These are phyloP conservation scores for Cryptomyrus ogoouensis DNA, from an alignment of 2,113 vertebrate genomes.

Conservation along the genomic window DNA sequence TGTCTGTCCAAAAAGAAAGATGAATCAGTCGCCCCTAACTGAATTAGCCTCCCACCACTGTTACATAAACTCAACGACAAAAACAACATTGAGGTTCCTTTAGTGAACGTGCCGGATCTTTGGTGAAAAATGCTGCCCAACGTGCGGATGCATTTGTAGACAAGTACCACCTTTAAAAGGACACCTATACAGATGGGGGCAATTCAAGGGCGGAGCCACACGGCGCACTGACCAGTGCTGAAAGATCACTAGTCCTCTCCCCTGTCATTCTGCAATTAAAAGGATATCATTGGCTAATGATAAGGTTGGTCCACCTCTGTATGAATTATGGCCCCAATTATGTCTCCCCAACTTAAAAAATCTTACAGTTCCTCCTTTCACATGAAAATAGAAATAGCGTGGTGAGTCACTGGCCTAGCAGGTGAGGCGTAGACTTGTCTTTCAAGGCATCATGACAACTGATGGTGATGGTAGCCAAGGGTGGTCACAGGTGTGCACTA, in stretches of 20 bases:
- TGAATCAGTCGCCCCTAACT: slow-evolving; percentile 23
- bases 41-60: slow-evolving; percentile 24
- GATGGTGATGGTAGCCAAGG: neutral
- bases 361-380: neutral
- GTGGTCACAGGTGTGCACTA: neutral
- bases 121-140: neutral
- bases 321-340: neutral
- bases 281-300: neutral
- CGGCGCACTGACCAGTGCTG: neutral
- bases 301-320: neutral
- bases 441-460: neutral
- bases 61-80: neutral
- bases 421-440: neutral
- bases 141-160: neutral
- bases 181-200: neutral
- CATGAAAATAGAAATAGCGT: neutral
- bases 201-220: neutral
- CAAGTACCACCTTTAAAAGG: neutral
- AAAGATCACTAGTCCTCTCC: neutral
- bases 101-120: slow-evolving; percentile 13
- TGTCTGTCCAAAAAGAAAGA: slow-evolving; percentile 7
- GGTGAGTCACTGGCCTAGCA: neutral
- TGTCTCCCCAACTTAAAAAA: neutral
- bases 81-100: slow-evolving; percentile 30
- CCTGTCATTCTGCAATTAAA: neutral